Evolutionary conservation across 2,113 vertebrate species (phyloP), one percentile per base, ranked within the genome.

Genomic region (Labeo rohita): DNA sequence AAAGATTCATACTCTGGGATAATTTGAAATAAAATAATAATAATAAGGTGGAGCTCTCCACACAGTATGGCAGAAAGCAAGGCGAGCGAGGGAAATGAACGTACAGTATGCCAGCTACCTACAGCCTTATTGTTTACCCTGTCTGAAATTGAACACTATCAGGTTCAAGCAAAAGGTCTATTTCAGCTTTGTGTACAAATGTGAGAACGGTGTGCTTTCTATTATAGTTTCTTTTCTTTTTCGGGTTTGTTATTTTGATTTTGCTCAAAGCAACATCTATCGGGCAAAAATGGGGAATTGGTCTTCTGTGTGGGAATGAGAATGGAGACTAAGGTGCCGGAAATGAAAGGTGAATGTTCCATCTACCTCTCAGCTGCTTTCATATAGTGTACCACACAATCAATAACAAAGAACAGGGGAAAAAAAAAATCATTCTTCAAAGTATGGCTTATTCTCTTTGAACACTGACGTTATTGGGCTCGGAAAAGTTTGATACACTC

Each of bases 391-490:
- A 49, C 61, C 21, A 68, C 39, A 65, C 36, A 89, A 90, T 92
- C 90, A 88, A 90, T 87, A 85, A 65, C 81, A 90, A 66, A 86
- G 49, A 85, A 66, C 76, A 45, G 78, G 21, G 80, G 21, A 89
- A 83, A 66, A 66, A 65, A 83, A 78, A 73, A 49, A 70, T 39
- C 74, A 45, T 59, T 76, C 89, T 92, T 92, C 89, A 91, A 90
- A 91, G 91, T 90, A 70, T 85, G 61, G 83, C 83, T 86, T 84
- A 90, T 94, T 92, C 91, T 85, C 84, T 91, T 92, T 93, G 90
- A 92, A 90, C 84, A 72, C 8, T 66, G 89, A 85, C 78, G 23
- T 82, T 86, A 86, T 88, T 91, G 88, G 84, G 63, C 88, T 86
- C 82, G 11, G 87, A 89, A 90, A 83, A 91, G 74, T 87, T 89